Base-by-base conservation (phyloP, 2,888 invertebrate genomes). In the Dryadula phaetusa region DNA sequence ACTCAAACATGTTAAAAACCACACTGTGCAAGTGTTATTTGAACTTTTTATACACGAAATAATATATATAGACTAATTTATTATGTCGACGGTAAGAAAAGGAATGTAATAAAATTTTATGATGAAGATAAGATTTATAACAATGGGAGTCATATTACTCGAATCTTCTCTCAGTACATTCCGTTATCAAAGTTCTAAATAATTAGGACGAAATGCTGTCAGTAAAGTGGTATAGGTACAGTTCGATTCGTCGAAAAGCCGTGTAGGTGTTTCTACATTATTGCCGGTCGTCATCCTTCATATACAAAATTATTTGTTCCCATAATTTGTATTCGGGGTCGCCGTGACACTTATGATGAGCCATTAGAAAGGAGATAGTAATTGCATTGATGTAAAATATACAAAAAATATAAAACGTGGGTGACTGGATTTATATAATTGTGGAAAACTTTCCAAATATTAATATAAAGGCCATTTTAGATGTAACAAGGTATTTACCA, bases 311-410 rank as follows among this genome's bases (percentile, higher is more conserved):
- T 86, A 79, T 86, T 84, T 82, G 90, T 88, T 90, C 91, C 87
- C 87, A 90, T 92, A 88, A 89, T 88, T 90, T 88, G 78, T 84
- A 87, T 90, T 91, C 88, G 89, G 86, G 92, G 92, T 87, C 90
- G 84, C 79, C 82, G 90, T 86, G 86, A 88, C 87, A 90, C 87
- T 88, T 89, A 80, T 82, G 81, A 85, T 82, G 82, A 78, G 78
- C 85, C 85, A 89, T 92, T 91, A 91, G 92, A 92, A 91, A 91
- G 89, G 90, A 86, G 86, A 85, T 80, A 81, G 83, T 85, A 88
- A 89, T 88, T 88, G 86, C 85, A 83, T 80, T 83, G 81, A 79
- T 81, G 76, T 80, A 82, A 87, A 82, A 77, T 74, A 80, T 79
- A 42, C 18, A 44, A 44, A 60, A 56, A 60, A 28, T 16, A 44